Conservation (phyloP, 2,113 vertebrate genomes). For the Labeo catla region DNA sequence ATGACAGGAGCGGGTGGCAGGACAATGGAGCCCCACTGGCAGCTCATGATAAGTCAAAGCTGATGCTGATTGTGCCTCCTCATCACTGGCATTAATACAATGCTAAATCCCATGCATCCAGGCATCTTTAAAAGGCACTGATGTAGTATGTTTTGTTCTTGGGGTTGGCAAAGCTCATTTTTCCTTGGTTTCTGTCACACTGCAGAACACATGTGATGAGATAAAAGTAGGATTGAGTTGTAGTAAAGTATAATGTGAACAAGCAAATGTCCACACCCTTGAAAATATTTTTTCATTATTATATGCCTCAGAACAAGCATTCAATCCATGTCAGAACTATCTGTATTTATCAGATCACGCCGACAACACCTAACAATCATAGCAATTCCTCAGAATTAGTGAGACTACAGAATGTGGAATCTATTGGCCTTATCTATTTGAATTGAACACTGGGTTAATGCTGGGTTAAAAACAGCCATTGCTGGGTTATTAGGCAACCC, state of each 20-base stretch:
- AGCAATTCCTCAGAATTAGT: neutral
- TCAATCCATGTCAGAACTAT: neutral
- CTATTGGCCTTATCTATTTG: neutral
- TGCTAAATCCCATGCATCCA: neutral
- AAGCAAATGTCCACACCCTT: neutral
- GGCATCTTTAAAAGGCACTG: neutral
- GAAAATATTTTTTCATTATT: neutral
- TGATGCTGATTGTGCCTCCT: slow-evolving; percentile 5
- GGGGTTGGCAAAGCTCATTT: neutral
- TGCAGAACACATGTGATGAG: neutral
- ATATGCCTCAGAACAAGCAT: neutral
- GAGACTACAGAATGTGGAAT: neutral
- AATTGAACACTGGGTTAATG: too few relatives aligned
- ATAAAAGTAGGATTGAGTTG: neutral
- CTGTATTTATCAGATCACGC: neutral
- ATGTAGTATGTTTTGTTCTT: neutral
- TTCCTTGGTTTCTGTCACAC: neutral
- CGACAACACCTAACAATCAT: neutral
- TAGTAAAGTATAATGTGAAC: neutral
- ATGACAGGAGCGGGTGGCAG: neutral
- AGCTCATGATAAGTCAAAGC: neutral
- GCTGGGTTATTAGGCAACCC: too few relatives aligned
- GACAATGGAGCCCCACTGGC: slow-evolving; percentile 21
- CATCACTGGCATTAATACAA: neutral
- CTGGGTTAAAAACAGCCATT: too few relatives aligned